Conservation (phyloP, 2,797 vertebrate species). For the Sorex maritimensis region DNA sequence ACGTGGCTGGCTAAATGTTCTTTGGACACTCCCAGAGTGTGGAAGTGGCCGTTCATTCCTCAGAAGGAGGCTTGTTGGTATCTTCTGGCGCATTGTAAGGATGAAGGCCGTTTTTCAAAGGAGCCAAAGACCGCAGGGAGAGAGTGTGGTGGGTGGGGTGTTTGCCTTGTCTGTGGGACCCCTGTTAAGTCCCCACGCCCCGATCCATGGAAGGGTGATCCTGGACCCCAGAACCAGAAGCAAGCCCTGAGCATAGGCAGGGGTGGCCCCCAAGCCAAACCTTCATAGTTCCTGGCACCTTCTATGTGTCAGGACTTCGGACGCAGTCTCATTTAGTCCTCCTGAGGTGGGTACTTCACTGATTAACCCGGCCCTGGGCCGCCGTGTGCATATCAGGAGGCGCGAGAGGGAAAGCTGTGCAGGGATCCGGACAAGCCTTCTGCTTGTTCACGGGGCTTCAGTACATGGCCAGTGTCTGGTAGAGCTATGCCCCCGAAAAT, state of each 20-base stretch:
- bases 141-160: too few relatives aligned
- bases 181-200: too few relatives aligned
- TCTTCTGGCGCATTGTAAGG: not conserved
- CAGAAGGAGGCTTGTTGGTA: not conserved
- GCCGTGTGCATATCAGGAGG: not conserved
- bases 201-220: too few relatives aligned
- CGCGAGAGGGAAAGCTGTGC: not conserved
- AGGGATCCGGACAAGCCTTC: not conserved
- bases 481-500: not conserved
- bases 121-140: too few relatives aligned
- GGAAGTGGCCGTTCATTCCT: not conserved
- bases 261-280: not conserved
- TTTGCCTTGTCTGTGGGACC: too few relatives aligned
- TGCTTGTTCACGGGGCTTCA: not conserved
- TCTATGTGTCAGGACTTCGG: not conserved
- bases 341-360: not conserved
- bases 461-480: not conserved
- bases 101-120: not conserved
- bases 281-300: not conserved
- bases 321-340: constrained; percentile 1
- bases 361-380: constrained; percentile 4
- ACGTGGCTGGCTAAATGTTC: not conserved
- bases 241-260: too few relatives aligned
- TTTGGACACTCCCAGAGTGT: not conserved
- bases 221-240: too few relatives aligned